Evolutionary conservation across 2,113 vertebrate genomes (phyloP), one percentile per base, ranked within the genome.

Genomic region (Sylvilagus bachmani): DNA sequence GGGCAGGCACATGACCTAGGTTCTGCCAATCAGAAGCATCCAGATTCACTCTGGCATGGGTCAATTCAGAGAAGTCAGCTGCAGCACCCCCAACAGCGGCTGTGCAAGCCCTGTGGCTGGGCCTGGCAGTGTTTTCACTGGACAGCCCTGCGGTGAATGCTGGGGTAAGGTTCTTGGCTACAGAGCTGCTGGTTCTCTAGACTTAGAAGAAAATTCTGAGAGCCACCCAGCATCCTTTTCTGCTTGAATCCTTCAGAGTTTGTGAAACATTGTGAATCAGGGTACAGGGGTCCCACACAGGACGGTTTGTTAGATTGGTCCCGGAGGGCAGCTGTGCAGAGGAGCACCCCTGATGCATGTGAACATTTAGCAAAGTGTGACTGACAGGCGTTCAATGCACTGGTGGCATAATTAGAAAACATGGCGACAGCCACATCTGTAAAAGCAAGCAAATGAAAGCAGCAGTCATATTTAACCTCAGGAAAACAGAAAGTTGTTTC

Each of bases 401-500:
- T 21, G 64, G 82, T 31, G 31, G 17, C 58, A 33, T 53, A 55
- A 64, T 51, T 29, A 53, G 51, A 27, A 58, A 19, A 77, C 77
- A 78, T 24, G 12, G 24, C 25, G 27, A 85, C 16, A 38, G 71
- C 85, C 16, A 86, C 62, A 95, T n/a, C 58, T 33, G 80, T n/a
- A 64, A 93, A 86, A 51, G 27, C 17, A 67, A 33, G 49, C 49
- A 95, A 94, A 93, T n/a, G 5, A 89, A 64, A 74, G 55, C 58
- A 33, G 38, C 79, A 13, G 29, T 44, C 67, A n/a, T 22, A 77
- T 78, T 51, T 86, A 93, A 86, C 36, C 38, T 64, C 70, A 70
- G 87, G 36, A 92, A 92, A 91, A 93, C 58, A 86, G 92, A 55
- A 62, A 1, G 2, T 3, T 75, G 53, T 27, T n/a, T 53, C 61